Base-by-base conservation (phyloP, 2,888 invertebrate genomes). In the Drosophila yooni region DNA sequence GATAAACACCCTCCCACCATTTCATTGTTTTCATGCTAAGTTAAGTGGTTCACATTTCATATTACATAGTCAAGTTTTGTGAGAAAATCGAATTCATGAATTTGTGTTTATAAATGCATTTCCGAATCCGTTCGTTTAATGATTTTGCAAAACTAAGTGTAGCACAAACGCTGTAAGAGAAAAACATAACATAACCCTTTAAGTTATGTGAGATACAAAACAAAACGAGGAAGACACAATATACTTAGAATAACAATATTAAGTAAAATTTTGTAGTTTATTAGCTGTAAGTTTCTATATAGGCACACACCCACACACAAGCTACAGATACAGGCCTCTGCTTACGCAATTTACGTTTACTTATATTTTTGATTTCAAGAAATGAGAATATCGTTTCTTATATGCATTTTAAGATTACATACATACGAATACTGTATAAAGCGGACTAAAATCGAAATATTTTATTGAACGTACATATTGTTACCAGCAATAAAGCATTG, bases 241-340 rank as follows among this genome's bases (percentile, higher is more conserved):
- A 54, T n/a, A 56, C 15, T 57, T 48, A 60, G 36, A 52, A 50
- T 54, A 52, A 52, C 31, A 27, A 36, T 67, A 63, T 34, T 76
- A 76, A 62, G 65, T 11, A 38, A 40, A 34, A 58, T 68, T 75
- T 65, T 60, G 58, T 79, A 80, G 77, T 61, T 79, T 61, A 73
- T 48, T 61, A 79, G 40, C 40, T 60, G 21, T 79, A 79, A 68
- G 67, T 58, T 56, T 27, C 29, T 61, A 57, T 34, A 40, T 46
- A 46, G 8, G 25, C 15, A 15, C 46, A 15, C 21, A 21, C 43
- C 11, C 36, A 36, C 21, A 21, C 7, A 51, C 7, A 60, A 27
- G 10, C 36, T 21, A 34, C 5, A 34, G 18, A 31, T 48, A 38
- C 13, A 31, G 13, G 25, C 25, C 38, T 15, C 15, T 61, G 36